phyloP scores from a whole-genome alignment of 2,797 vertebrate species.

The Oophaga sylvatica region DNA sequence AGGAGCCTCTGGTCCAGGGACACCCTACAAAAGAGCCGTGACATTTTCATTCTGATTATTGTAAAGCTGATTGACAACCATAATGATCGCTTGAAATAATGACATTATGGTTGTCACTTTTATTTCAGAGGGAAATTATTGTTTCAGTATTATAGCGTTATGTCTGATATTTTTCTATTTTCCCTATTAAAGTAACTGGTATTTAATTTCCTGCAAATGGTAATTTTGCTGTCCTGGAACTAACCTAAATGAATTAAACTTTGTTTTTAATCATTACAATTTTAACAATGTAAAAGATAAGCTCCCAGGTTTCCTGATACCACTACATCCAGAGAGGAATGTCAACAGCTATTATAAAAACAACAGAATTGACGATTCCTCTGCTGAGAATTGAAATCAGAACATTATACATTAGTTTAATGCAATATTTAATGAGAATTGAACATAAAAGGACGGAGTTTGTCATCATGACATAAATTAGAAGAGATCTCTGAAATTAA shows the following conservation, averaged over 20 bases:
- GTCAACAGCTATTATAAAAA: conserved; percentile 26
- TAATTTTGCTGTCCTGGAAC: background rate
- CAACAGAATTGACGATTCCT: conserved; percentile 9
- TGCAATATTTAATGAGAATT: conserved; percentile 57
- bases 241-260: background rate
- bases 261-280: background rate
- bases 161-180: background rate
- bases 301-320: background rate
- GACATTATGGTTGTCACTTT: too few species aligned
- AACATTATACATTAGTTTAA: conserved; percentile 52
- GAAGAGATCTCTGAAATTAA: conserved; percentile 49
- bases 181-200: background rate
- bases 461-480: conserved; percentile 49
- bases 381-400: conserved; percentile 25
- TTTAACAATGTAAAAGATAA: background rate
- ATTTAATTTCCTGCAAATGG: background rate
- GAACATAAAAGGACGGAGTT: conserved; percentile 44
- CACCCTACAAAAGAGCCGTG: too few species aligned
- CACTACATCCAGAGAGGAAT: background rate
- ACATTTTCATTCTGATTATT: too few species aligned
- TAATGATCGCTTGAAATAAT: too few species aligned
- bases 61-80: too few species aligned
- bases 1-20: too few species aligned
- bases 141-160: too few species aligned
- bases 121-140: too few species aligned